Evolutionary conservation across 2,888 invertebrate genomes (phyloP).

Genomic region (Folsomia candida): DNA sequence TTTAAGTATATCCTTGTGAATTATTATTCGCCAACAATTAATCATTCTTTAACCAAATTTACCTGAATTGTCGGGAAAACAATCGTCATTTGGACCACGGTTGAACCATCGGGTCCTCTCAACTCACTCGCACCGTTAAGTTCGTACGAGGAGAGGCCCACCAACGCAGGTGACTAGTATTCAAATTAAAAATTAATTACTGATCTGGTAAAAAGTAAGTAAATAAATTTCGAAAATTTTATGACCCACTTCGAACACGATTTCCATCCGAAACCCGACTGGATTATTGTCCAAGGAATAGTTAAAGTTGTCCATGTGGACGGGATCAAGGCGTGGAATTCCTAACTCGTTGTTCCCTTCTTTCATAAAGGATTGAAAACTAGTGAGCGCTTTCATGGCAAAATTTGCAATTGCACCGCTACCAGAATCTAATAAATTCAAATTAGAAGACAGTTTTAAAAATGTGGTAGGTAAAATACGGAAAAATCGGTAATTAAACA

Average conservation of each 20-base stretch:
- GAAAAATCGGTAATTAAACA: too few species aligned
- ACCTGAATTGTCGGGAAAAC: conserved; percentile 32
- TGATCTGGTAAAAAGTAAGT: background rate
- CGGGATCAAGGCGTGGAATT: conserved; percentile 34
- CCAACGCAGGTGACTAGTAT: conserved; percentile 25
- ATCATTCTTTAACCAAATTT: too few species aligned
- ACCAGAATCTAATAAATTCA: too few species aligned
- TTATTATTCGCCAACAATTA: too few species aligned
- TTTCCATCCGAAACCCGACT: conserved; percentile 38
- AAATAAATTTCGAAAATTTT: too few species aligned
- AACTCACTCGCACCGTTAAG: conserved; percentile 18
- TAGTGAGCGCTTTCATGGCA: conserved; percentile 32
- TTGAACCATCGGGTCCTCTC: background rate
- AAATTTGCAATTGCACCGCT: conserved; percentile 27
- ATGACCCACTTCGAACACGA: conserved; percentile 25
- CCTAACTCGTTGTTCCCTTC: conserved; percentile 35
- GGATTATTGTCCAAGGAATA: conserved; percentile 33
- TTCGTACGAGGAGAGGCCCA: conserved; percentile 30
- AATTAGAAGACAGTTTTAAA: too few species aligned
- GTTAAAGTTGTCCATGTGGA: conserved; percentile 32
- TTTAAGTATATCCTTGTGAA: too few species aligned
- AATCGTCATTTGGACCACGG: conserved; percentile 22
- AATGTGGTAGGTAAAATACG: background rate
- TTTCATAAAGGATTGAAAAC: conserved; percentile 31
- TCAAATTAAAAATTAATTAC: too few species aligned